Conservation (phyloP, 2,113 vertebrate genomes). For the Piprites chloris region DNA sequence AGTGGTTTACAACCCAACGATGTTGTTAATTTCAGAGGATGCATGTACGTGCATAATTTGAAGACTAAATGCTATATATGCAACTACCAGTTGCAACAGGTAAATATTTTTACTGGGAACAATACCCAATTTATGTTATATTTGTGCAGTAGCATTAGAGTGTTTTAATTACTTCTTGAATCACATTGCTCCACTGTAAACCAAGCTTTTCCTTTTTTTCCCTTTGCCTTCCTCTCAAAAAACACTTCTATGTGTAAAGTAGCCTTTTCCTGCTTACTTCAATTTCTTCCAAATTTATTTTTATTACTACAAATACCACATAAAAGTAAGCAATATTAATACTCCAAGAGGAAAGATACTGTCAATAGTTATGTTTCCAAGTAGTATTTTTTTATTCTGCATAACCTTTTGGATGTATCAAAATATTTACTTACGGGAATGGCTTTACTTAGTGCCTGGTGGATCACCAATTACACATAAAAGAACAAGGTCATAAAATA, state of each 20-base stretch:
- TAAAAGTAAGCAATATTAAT: neutral
- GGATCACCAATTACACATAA: constrained; percentile 36
- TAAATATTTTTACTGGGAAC: neutral
- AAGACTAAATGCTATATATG: neutral
- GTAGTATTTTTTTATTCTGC: neutral
- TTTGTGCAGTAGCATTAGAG: neutral
- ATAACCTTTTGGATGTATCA: neutral
- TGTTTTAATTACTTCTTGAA: neutral
- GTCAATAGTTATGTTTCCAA: neutral
- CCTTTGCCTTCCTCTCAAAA: neutral
- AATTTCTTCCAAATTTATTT: neutral
- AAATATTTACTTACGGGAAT: constrained; percentile 50
- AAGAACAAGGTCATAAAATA: constrained; percentile 54
- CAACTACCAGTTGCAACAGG: neutral
- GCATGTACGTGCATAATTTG: neutral
- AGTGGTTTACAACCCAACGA: neutral
- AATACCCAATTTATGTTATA: neutral
- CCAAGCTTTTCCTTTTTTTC: neutral
- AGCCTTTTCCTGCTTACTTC: neutral
- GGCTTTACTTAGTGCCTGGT: neutral
- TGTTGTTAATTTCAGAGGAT: neutral
- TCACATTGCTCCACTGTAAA: neutral
- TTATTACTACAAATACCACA: neutral
- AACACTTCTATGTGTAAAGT: neutral
- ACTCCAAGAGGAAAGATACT: neutral